Percentiles rank a stretch among this genome's conserved stretches.
These are phyloP conservation scores for Muricea muricata DNA, from an alignment of 92 coral and sea anemone genomes.

Conservation along the genomic window DNA sequence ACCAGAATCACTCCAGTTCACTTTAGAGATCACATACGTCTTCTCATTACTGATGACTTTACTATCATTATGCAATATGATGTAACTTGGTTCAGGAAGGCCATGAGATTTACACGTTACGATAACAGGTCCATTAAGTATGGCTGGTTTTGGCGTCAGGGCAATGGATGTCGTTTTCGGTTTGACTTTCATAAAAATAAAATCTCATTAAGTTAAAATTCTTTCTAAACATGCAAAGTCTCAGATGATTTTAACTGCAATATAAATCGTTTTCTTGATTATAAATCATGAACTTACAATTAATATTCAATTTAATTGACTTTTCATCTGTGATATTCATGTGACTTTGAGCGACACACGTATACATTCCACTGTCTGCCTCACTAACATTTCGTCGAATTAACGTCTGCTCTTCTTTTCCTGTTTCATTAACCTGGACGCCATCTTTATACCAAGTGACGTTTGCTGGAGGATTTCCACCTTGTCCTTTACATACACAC, in stretches of 20 bases:
- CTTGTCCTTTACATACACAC: not conserved
- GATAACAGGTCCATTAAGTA: not conserved
- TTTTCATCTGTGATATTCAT: not conserved
- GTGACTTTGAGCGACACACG: not conserved
- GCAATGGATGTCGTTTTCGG: not conserved
- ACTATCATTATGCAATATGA: not conserved
- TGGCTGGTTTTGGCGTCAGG: not conserved
- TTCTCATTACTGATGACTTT: not conserved
- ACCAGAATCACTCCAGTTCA: not conserved
- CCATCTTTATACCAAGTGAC: not conserved
- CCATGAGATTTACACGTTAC: not conserved
- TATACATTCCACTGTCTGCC: not conserved
- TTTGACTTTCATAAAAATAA: not conserved
- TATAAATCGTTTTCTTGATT: no score
- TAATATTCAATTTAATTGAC: not conserved
- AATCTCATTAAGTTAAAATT: no score
- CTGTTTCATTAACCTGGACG: not conserved
- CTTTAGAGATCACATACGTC: not conserved
- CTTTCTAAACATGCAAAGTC: no score
- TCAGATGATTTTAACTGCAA: no score
- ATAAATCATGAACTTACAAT: no score
- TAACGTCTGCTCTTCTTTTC: not conserved
- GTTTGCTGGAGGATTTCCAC: not conserved
- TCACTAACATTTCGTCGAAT: not conserved
- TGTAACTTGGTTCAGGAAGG: not conserved